phyloP scores from a whole-genome alignment of 1,140 invertebrate species.

The Ceratina australensis region DNA sequence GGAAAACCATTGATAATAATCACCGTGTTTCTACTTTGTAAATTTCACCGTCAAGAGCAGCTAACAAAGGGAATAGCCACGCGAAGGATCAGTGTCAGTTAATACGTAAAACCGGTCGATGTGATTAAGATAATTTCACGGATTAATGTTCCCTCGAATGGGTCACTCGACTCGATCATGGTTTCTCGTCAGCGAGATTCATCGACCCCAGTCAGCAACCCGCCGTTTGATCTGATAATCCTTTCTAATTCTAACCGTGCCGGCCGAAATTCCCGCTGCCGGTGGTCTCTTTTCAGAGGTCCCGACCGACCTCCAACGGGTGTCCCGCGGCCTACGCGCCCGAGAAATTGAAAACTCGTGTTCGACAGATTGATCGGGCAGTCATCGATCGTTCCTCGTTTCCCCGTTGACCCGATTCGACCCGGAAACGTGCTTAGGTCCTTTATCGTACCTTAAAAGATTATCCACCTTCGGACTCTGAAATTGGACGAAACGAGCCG shows the following conservation, averaged over 20 bases:
- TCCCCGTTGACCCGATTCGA: not conserved
- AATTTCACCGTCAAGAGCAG: not conserved
- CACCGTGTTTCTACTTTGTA: too few relatives aligned
- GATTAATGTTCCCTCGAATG: not conserved
- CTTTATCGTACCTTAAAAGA: not conserved
- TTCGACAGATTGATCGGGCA: conserved; percentile 38
- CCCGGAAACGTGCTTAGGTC: too few relatives aligned
- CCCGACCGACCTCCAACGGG: conserved; percentile 2
- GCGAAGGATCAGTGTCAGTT: not conserved
- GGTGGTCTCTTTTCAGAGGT: conserved; percentile 1
- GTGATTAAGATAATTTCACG: not conserved
- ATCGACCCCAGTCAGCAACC: conserved; percentile 21
- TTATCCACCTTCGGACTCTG: too few relatives aligned
- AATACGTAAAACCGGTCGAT: not conserved
- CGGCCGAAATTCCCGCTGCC: conserved; percentile 12
- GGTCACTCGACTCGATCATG: conserved; percentile 19
- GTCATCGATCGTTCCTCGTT: conserved; percentile 8
- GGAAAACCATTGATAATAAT: too few relatives aligned
- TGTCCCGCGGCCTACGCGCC: not conserved
- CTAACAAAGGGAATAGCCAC: not conserved
- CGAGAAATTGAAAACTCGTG: conserved; percentile 42
- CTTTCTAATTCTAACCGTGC: conserved; percentile 34
- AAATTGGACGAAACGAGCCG: too few relatives aligned
- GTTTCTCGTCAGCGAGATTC: not conserved
- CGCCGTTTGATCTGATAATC: conserved; percentile 44